Evolutionary conservation across 1,140 invertebrate species (phyloP).

Genomic region (Cherax quadricarinatus): DNA sequence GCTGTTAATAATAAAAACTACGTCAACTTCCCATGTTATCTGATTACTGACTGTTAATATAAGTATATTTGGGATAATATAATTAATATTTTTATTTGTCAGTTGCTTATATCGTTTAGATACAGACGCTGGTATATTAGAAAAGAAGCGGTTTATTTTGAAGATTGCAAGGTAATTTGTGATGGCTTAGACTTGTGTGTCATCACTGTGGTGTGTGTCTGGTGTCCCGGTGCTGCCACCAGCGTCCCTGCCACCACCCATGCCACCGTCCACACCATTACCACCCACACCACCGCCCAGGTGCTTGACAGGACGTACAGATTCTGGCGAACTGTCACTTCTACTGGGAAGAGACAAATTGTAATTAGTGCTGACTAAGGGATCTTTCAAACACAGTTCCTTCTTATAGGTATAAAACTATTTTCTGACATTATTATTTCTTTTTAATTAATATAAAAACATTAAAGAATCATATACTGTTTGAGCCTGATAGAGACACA

Average conservation of each 20-base stretch:
- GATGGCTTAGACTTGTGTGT: slow-evolving; percentile 29
- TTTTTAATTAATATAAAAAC: too few relatives aligned
- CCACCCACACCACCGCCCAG: not conserved
- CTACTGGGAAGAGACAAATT: not conserved
- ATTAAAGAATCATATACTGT: too few relatives aligned
- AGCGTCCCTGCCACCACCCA: too few relatives aligned
- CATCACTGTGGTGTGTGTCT: slow-evolving; percentile 27
- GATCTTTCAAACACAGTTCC: too few relatives aligned
- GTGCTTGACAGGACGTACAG: not conserved
- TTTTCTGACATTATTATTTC: too few relatives aligned
- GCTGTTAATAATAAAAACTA: too few relatives aligned
- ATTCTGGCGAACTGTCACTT: not conserved
- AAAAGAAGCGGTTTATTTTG: not conserved
- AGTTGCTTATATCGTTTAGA: not conserved
- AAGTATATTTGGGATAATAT: not conserved
- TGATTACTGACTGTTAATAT: not conserved
- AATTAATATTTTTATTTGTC: not conserved
- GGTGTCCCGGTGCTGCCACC: slow-evolving; percentile 15
- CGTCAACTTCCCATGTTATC: too few relatives aligned
- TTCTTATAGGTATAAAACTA: too few relatives aligned
- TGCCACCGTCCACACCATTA: not conserved
- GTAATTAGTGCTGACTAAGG: too few relatives aligned
- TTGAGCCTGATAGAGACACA: too few relatives aligned
- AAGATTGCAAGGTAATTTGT: not conserved
- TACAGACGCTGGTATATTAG: not conserved